These are phyloP conservation scores for Pedetes capensis DNA, from an alignment of 2,113 vertebrate genomes.

Conservation along the genomic window DNA sequence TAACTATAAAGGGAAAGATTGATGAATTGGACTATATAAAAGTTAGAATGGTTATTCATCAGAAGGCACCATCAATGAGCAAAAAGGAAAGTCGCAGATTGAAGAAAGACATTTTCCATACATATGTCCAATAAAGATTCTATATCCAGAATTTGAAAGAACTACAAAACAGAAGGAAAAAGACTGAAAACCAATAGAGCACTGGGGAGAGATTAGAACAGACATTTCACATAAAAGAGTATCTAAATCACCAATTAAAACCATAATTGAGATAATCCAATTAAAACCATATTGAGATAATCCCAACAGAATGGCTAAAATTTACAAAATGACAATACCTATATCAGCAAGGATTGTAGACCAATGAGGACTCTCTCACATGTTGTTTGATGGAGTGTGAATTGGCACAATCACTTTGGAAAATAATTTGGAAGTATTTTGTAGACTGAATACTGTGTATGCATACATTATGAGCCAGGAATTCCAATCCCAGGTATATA, in stretches of 20 bases:
- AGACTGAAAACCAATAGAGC: not conserved
- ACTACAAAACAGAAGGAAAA: not conserved
- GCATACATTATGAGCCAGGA: not conserved
- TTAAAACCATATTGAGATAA: not conserved
- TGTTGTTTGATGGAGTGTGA: not conserved
- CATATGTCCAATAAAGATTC: not conserved
- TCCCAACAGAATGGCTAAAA: not conserved
- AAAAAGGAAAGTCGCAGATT: not conserved
- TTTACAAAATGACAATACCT: not conserved
- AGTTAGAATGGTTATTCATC: not conserved
- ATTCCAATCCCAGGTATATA: not conserved
- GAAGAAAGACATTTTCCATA: not conserved
- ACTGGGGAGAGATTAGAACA: not conserved
- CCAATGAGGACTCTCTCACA: not conserved
- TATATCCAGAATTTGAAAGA: not conserved
- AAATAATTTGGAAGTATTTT: not conserved
- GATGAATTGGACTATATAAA: not conserved
- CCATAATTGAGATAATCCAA: too few relatives aligned
- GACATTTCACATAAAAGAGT: not conserved
- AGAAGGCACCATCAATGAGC: not conserved
- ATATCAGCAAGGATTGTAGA: not conserved
- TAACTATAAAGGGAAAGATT: not conserved
- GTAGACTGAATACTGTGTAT: not conserved
- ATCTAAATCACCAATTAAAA: not conserved
- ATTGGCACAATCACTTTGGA: not conserved